Conservation (phyloP, 2,888 invertebrate genomes). For the Eristalinus aeneus region DNA sequence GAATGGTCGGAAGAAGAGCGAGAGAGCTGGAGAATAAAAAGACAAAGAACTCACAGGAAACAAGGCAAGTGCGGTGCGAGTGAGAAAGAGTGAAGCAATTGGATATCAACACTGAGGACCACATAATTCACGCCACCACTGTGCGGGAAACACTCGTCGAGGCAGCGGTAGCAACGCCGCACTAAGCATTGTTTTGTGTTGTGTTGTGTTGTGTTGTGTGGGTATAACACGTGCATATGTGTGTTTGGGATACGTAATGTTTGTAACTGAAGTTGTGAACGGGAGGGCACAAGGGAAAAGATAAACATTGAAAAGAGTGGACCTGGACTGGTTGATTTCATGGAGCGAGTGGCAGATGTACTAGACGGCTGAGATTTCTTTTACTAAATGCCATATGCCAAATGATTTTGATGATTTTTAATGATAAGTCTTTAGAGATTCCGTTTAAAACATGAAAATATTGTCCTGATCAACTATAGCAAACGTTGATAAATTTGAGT, state of each 20-base stretch:
- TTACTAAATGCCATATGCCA: background rate
- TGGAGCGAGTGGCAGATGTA: background rate
- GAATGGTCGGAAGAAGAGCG: background rate
- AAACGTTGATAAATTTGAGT: too few species aligned
- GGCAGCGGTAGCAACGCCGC: background rate
- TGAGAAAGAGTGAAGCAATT: conserved; percentile 6
- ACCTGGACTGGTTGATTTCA: conserved; percentile 21
- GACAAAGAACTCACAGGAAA: conserved; percentile 2
- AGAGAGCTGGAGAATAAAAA: background rate
- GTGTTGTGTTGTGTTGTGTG: background rate
- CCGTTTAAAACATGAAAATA: too few species aligned
- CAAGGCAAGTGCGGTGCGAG: background rate
- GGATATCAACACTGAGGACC: background rate
- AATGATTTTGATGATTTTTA: too few species aligned
- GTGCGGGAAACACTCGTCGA: background rate
- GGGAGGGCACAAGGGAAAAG: conserved; percentile 15
- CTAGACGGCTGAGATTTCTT: conserved; percentile 4
- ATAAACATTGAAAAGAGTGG: conserved; percentile 56
- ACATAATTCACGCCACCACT: conserved; percentile 43
- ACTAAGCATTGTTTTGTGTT: background rate
- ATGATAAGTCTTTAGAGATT: too few species aligned
- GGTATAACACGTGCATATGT: conserved; percentile 6
- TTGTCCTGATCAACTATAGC: too few species aligned
- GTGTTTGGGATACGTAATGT: background rate
- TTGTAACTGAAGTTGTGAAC: background rate